Evolutionary conservation across 2,888 invertebrate genomes (phyloP).

Genomic region (Drosophila mayaguana): DNA sequence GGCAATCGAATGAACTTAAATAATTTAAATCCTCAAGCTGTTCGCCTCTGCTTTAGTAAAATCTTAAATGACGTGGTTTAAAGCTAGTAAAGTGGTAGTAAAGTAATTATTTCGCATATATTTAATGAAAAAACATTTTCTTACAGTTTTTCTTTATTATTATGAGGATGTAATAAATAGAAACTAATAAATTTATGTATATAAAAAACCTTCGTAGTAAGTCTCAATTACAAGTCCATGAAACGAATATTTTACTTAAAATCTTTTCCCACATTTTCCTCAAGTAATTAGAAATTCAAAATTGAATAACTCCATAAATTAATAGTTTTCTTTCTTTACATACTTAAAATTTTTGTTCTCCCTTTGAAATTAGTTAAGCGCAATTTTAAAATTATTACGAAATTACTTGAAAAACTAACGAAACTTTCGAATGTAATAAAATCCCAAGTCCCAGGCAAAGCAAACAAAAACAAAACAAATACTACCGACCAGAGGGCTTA

Average conservation of each 20-base stretch:
- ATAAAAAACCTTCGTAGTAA: no score
- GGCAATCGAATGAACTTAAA: background rate
- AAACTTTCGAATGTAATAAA: slow-evolving; percentile 45
- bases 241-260: no score
- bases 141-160: no score
- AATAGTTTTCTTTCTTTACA: background rate
- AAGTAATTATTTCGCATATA: no score
- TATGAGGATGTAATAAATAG: no score
- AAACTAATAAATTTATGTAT: no score
- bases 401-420: slow-evolving; percentile 3
- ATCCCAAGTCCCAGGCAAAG: slow-evolving; percentile 14
- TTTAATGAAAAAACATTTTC: no score
- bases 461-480: slow-evolving; percentile 12
- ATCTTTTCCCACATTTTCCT: no score
- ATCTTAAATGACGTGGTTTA: background rate
- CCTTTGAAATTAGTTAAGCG: background rate
- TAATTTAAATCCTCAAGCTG: background rate
- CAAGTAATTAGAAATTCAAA: background rate
- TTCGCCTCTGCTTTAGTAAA: background rate
- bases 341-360: no score
- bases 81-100: no score
- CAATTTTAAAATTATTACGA: background rate
- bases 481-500: background rate
- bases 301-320: background rate
- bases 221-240: no score